A percentile compares a stretch with the other conserved stretches of the same genome.
These are phyloP conservation scores for Zoroaster sp. DNA, from an alignment of 53 echinoderm and acorn worm species.

Conservation along the genomic window DNA sequence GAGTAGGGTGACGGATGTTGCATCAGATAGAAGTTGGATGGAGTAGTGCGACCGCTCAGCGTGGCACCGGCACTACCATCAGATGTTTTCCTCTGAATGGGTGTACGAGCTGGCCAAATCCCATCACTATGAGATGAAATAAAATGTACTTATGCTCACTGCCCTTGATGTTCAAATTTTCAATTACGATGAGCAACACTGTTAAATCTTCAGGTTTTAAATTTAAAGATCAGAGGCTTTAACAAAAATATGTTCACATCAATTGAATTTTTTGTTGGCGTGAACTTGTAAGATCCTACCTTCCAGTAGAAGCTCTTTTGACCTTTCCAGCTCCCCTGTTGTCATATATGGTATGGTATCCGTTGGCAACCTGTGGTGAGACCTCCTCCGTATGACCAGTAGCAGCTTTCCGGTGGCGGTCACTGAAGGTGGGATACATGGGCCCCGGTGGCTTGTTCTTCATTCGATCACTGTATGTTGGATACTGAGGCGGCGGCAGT, in stretches of 20 bases:
- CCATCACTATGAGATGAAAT: constrained; percentile 32
- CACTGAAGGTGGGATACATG: constrained; percentile 94
- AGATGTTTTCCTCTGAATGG: constrained; percentile 26
- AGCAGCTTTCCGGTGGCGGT: constrained; percentile 77
- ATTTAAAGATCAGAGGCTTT: too few species aligned
- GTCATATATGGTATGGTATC: constrained; percentile 91
- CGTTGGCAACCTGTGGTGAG: constrained; percentile 61
- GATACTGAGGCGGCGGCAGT: constrained; percentile 45
- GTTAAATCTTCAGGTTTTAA: too few species aligned
- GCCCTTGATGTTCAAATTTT: too few species aligned
- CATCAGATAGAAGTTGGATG: constrained; percentile 90
- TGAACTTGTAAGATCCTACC: constrained; percentile 61
- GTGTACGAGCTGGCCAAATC: constrained; percentile 43
- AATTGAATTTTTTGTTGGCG: neutral
- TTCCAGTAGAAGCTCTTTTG: constrained; percentile 84
- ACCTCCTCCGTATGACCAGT: constrained; percentile 57
- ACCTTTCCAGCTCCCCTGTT: constrained; percentile 60
- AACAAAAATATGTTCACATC: neutral
- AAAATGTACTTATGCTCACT: too few species aligned
- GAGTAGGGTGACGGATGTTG: constrained; percentile 81
- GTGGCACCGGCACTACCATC: constrained; percentile 62
- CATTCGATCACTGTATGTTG: constrained; percentile 69
- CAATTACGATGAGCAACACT: too few species aligned
- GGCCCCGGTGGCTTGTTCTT: constrained; percentile 69
- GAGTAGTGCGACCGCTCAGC: constrained; percentile 86